These are phyloP conservation scores for Ormyrus pomaceus DNA, from an alignment of 2,888 invertebrate species.

Conservation along the genomic window DNA sequence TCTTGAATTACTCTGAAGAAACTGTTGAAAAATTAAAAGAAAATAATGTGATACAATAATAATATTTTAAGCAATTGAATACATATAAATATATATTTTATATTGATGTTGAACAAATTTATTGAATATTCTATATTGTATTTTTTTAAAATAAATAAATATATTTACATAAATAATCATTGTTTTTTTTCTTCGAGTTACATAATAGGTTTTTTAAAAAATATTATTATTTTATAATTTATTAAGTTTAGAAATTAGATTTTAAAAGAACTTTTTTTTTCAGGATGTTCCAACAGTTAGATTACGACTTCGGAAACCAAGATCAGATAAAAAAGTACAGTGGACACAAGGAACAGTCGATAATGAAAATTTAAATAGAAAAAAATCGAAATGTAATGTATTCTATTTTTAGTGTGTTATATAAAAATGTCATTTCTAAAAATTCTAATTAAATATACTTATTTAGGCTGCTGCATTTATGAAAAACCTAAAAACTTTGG, in stretches of 20 bases:
- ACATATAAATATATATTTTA: conserved; percentile 41
- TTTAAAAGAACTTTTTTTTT: conserved; percentile 56
- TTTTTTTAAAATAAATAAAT: conserved; percentile 17
- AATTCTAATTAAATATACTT: conserved; percentile 33
- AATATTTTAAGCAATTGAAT: conserved; percentile 2
- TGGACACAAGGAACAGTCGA: conserved; percentile 95
- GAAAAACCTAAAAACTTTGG: conserved; percentile 92
- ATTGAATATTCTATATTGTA: conserved; percentile 12
- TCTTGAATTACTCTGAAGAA: conserved; percentile 81
- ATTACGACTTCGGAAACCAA: conserved; percentile 83
- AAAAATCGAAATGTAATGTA: conserved; percentile 94
- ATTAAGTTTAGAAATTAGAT: conserved; percentile 10
- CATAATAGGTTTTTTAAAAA: conserved; percentile 3
- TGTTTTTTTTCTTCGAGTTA: not conserved
- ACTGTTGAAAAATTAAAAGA: conserved; percentile 78
- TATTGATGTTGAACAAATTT: conserved; percentile 13
- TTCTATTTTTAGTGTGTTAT: conserved; percentile 15
- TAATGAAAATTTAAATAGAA: conserved; percentile 95
- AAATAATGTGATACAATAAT: conserved; percentile 76
- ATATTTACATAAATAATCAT: conserved; percentile 6
- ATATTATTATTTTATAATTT: conserved; percentile 41
- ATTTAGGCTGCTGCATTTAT: conserved; percentile 93
- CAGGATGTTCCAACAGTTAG: conserved; percentile 80
- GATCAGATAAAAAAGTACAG: conserved; percentile 86
- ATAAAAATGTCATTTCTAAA: not conserved